Percentiles rank a stretch among this genome's conserved stretches.
Conservation (phyloP, 2,888 invertebrate species). For the Cabera pusaria region DNA sequence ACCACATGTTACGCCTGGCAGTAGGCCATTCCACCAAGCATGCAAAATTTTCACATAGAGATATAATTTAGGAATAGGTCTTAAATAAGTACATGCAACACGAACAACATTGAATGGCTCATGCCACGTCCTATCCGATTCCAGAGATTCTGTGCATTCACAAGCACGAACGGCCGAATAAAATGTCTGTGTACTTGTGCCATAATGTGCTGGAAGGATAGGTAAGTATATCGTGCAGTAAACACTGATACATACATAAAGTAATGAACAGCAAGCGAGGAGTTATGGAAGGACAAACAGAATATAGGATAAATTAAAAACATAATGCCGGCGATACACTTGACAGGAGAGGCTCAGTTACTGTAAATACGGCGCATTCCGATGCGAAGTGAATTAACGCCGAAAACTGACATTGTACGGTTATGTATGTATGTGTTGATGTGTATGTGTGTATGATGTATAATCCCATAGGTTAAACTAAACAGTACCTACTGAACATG, state of each 20-base stretch:
- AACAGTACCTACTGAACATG: constrained; percentile 51
- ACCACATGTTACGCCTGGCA: constrained; percentile 67
- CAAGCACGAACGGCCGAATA: constrained; percentile 74
- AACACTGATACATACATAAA: constrained; percentile 67
- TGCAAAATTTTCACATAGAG: constrained; percentile 72
- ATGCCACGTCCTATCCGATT: constrained; percentile 69
- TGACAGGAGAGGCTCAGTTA: constrained; percentile 66
- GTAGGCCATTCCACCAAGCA: constrained; percentile 79
- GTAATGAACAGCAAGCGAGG: constrained; percentile 76
- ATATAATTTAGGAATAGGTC: constrained; percentile 61
- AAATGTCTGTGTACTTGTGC: constrained; percentile 70
- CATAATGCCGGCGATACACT: constrained; percentile 61
- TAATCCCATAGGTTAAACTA: constrained; percentile 33
- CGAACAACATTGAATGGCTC: constrained; percentile 78
- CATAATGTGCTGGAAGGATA: constrained; percentile 75
- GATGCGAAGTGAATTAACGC: constrained; percentile 67
- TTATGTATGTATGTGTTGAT: constrained; percentile 49
- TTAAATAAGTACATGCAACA: constrained; percentile 78
- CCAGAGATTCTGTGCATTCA: constrained; percentile 73
- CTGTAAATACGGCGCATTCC: constrained; percentile 67
- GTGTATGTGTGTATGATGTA: constrained; percentile 41
- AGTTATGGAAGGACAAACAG: constrained; percentile 63
- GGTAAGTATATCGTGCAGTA: constrained; percentile 77
- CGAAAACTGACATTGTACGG: constrained; percentile 48
- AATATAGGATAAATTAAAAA: constrained; percentile 59